A percentile compares a stretch with the other conserved stretches of the same genome.
These are phyloP conservation scores for Spea hammondii DNA, from an alignment of 2,797 vertebrate species.

Conservation along the genomic window DNA sequence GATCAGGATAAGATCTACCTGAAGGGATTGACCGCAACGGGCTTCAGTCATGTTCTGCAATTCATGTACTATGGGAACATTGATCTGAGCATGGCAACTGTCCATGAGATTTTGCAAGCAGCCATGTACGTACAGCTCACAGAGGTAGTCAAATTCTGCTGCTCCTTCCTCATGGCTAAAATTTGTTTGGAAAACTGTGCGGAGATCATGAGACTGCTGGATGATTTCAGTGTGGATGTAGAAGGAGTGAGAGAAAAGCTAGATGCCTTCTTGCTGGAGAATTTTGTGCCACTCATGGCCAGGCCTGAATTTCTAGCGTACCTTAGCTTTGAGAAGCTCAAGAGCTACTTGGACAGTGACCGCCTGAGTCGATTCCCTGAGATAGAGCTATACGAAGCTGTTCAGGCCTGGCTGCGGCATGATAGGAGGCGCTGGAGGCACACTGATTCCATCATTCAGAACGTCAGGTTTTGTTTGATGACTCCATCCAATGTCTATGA, in stretches of 20 bases:
- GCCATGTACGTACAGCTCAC: conserved; percentile 99
- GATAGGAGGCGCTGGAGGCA: conserved; percentile 97
- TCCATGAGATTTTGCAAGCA: conserved; percentile 97
- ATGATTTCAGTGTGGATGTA: conserved; percentile 97
- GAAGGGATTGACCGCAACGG: conserved; percentile 96
- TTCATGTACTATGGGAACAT: conserved; percentile 99
- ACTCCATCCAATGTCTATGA: conserved; percentile 95
- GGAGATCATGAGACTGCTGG: conserved; percentile 97
- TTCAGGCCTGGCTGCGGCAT: conserved; percentile 95
- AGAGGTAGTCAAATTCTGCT: conserved; percentile 98
- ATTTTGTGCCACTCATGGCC: conserved; percentile 98
- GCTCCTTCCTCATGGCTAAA: conserved; percentile 96
- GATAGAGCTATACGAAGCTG: conserved; percentile 95
- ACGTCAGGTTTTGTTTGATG: conserved; percentile 98
- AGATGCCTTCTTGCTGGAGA: conserved; percentile 92
- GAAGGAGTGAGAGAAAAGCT: conserved; percentile 97
- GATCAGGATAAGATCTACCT: conserved; percentile 99
- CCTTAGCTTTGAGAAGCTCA: conserved; percentile 95
- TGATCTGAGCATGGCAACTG: conserved; percentile 97
- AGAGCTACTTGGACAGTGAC: conserved; percentile 92
- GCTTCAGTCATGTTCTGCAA: conserved; percentile 94
- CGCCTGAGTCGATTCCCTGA: conserved; percentile 94
- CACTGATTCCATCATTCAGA: conserved; percentile 95
- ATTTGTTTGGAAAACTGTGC: conserved; percentile 98
- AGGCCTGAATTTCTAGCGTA: conserved; percentile 96